Evolutionary conservation across 2,113 vertebrate species (phyloP).

Genomic region (Cervus canadensis): DNA sequence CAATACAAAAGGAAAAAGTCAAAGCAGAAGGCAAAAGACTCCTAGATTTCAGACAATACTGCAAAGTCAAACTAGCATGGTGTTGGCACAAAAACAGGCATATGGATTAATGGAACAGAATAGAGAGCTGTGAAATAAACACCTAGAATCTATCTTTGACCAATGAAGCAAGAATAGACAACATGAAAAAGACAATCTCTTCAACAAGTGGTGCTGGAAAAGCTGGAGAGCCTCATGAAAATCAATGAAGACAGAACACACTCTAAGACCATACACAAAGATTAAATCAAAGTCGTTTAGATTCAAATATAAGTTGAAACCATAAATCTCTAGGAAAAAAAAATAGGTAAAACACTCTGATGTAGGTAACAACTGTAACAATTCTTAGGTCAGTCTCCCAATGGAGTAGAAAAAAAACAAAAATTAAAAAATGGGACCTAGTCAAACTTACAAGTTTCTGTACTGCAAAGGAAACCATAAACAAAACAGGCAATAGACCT

Average conservation of each 20-base stretch:
- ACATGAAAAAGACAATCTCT: neutral
- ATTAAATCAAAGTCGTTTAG: neutral
- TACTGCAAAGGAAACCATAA: neutral
- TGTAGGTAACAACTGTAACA: neutral
- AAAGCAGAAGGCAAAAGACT: neutral
- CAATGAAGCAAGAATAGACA: neutral
- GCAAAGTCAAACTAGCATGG: neutral
- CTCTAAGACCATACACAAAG: neutral
- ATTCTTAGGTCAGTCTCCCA: neutral
- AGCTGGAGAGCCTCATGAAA: neutral
- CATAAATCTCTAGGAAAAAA: neutral
- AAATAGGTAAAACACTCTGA: neutral
- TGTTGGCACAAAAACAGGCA: neutral
- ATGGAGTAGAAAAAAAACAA: neutral
- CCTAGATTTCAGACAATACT: neutral
- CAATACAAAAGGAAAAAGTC: neutral
- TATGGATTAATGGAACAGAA: neutral
- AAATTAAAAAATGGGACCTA: neutral
- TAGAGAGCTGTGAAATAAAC: neutral
- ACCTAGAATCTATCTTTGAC: neutral
- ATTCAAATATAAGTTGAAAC: neutral
- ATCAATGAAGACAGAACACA: neutral
- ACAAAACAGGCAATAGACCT: neutral
- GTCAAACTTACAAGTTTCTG: neutral
- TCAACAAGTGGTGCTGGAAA: neutral